Evolutionary conservation across 2,888 invertebrate species (phyloP).

Genomic region (Drosophila percnosoma): DNA sequence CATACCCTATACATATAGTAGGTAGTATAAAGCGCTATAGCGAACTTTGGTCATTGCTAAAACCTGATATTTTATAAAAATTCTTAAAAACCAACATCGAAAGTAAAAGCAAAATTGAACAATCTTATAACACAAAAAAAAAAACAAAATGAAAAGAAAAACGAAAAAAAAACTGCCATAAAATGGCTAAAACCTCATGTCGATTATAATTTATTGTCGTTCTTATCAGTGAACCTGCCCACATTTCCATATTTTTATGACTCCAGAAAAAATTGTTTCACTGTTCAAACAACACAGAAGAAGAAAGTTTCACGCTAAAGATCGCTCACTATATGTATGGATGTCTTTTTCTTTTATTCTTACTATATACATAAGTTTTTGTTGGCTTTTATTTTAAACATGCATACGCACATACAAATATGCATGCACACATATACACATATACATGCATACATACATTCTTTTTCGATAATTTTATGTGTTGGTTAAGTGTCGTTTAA

Average conservation of each 20-base stretch:
- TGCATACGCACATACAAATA: conserved; percentile 34
- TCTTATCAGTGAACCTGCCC: conserved; percentile 61
- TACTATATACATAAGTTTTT: conserved; percentile 58
- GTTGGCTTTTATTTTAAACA: conserved; percentile 71
- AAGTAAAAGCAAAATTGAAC: conserved; percentile 70
- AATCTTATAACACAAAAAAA: conserved; percentile 58
- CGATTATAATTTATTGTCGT: conserved; percentile 76
- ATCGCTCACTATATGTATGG: conserved; percentile 48
- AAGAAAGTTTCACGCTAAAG: conserved; percentile 35
- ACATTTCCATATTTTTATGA: conserved; percentile 17
- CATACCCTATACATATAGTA: conserved; percentile 26
- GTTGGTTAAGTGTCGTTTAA: conserved; percentile 75
- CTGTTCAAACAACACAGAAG: conserved; percentile 1
- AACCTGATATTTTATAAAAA: conserved; percentile 78
- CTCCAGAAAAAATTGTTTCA: conserved; percentile 18
- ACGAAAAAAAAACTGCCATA: conserved; percentile 56
- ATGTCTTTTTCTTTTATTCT: conserved; percentile 64
- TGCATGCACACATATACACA: conserved; percentile 28
- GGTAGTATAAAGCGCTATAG: conserved; percentile 48
- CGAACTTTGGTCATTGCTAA: conserved; percentile 68
- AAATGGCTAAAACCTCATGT: conserved; percentile 70
- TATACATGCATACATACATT: conserved; percentile 32
- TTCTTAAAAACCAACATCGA: conserved; percentile 60
- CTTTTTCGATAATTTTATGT: conserved; percentile 72
- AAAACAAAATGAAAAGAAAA: conserved; percentile 18